Evolutionary conservation across 2,888 invertebrate species (phyloP).

Genomic region (Penaeus monodon): DNA sequence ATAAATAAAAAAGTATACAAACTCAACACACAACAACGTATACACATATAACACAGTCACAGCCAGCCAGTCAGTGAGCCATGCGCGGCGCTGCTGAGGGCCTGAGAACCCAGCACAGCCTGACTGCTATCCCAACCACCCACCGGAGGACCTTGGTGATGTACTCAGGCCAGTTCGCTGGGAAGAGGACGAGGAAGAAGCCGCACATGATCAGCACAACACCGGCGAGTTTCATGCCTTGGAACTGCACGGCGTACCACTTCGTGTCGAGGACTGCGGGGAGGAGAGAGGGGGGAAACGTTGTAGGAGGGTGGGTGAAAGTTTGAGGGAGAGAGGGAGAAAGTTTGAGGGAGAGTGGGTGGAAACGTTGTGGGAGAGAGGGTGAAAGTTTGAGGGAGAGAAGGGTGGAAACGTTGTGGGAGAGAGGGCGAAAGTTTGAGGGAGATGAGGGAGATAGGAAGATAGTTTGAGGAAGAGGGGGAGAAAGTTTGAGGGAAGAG

Average conservation of each 20-base stretch:
- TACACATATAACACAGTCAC: too few relatives aligned
- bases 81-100: neutral
- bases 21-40: too few relatives aligned
- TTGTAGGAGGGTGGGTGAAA: neutral
- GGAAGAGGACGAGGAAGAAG: conserved; percentile 93
- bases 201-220: conserved; percentile 91
- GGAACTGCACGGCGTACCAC: conserved; percentile 86
- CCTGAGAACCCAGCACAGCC: conserved; percentile 1
- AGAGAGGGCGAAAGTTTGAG: too few relatives aligned
- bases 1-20: too few relatives aligned
- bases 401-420: too few relatives aligned
- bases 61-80: too few relatives aligned
- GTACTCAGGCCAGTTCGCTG: conserved; percentile 96
- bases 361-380: too few relatives aligned
- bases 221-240: conserved; percentile 95
- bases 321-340: too few relatives aligned
- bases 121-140: conserved; percentile 23
- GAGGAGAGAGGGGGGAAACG: neutral
- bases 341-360: too few relatives aligned
- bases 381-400: too few relatives aligned
- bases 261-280: conserved; percentile 82
- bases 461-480: neutral
- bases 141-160: conserved; percentile 89
- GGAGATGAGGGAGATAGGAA: too few relatives aligned
- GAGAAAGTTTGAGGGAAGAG: neutral